Evolutionary conservation across 2,797 vertebrate species (phyloP), one percentile per base, ranked within the genome.

Genomic region (Echiichthys vipera): DNA sequence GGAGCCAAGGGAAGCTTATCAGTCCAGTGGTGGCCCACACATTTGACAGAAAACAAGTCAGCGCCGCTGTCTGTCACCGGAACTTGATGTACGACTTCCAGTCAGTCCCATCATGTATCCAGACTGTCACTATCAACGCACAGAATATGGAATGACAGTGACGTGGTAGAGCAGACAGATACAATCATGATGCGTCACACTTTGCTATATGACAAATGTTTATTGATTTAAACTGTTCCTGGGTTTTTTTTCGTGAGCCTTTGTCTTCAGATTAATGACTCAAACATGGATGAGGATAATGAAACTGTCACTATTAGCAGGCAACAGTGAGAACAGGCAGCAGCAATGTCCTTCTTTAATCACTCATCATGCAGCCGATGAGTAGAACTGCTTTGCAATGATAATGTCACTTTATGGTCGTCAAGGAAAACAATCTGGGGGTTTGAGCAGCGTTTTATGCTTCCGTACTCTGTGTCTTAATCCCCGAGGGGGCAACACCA

Each of bases 51-150:
- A 58, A 72, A 45, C 34, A 70, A 59, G 63, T 56, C 54, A 63
- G 61, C 14, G 20, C 65, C 36, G 6, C 56, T 30, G 47, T 49
- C 65, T 58, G 56, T 51, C 67, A 51, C n/a, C 13, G n/a, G 6
- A 37, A 25, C 57, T 55, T 65, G 50, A 80, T 65, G 34, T 57
- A 71, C 1, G 7, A 46, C 37, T 34, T 58, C 40, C 54, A 68
- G 63, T 59, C 53, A 56, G 55, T 76, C 54, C 39, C 71, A 51
- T n/a, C n/a, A n/a, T n/a, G n/a, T 29, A 56, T 64, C 54, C 49
- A 32, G 18, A 42, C 46, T 54, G 56, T 78, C 59, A 65, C 22
- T 25, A 58, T 58, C 45, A 36, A 9, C 47, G n/a, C 55, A 7
- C 43, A 61, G 55, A 78, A 53, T 51, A 62, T 24, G 8, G 20